Percentiles rank a stretch among this genome's conserved stretches.
Evolutionary conservation across 2,797 vertebrate genomes (phyloP).

Genomic region (Gila robusta): DNA sequence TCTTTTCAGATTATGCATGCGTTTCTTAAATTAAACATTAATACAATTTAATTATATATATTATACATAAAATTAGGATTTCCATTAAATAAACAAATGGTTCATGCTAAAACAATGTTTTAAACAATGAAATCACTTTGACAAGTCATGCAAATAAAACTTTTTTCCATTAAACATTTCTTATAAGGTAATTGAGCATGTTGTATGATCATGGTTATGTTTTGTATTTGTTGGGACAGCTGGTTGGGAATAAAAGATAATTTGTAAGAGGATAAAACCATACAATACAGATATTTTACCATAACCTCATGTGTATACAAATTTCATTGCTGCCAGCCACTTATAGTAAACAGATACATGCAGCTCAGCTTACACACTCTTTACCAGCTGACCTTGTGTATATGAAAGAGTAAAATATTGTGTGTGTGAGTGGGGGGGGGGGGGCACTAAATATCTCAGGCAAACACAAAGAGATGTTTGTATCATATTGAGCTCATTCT

Average conservation of each 20-base stretch:
- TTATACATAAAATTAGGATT: not conserved
- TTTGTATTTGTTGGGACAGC: not conserved
- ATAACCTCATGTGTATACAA: constrained; percentile 28
- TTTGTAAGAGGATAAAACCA: not conserved
- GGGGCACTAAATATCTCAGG: not conserved
- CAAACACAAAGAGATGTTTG: constrained; percentile 6
- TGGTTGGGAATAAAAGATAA: constrained; percentile 4
- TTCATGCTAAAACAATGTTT: not conserved
- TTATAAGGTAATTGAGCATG: not conserved
- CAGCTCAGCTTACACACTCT: constrained; percentile 55
- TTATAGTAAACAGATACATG: constrained; percentile 60
- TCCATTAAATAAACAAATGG: not conserved
- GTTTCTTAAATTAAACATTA: not conserved
- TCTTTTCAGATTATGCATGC: not conserved
- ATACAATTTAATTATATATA: not conserved
- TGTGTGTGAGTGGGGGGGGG: too few species aligned
- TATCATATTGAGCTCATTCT: constrained; percentile 31
- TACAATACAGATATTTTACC: not conserved
- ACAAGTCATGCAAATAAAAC: constrained; percentile 10
- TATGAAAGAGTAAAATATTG: not conserved
- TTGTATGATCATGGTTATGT: not conserved
- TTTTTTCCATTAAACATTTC: not conserved
- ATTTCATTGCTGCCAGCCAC: constrained; percentile 33
- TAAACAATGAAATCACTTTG: constrained; percentile 1
- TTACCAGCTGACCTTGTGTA: not conserved